Percentiles rank a stretch among this genome's conserved stretches.
Conservation (phyloP, 2,888 invertebrate species). For the Phorcus lineatus region DNA sequence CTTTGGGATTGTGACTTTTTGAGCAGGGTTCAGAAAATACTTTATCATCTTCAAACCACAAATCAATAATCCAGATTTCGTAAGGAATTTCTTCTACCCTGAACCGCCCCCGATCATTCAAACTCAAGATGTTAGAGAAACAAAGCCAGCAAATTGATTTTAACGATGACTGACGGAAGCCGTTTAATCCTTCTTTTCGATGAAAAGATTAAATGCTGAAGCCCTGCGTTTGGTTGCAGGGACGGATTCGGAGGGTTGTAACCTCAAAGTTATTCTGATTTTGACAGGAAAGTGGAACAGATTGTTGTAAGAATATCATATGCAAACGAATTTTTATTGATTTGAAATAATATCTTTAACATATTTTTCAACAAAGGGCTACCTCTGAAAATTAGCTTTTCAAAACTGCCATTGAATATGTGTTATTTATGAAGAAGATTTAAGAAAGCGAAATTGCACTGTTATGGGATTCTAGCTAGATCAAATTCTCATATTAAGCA, state of each 20-base stretch:
- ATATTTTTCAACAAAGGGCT: too few species aligned
- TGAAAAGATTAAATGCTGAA: background rate
- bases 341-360: too few species aligned
- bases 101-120: background rate
- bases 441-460: too few species aligned
- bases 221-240: background rate
- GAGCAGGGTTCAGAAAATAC: background rate
- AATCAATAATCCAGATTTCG: background rate
- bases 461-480: too few species aligned
- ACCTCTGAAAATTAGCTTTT: too few species aligned
- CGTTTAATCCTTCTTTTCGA: background rate
- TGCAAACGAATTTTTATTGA: too few species aligned
- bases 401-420: too few species aligned
- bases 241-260: background rate
- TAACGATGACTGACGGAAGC: background rate
- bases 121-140: background rate
- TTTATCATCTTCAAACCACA: background rate
- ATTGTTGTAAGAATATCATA: too few species aligned
- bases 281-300: background rate
- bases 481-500: too few species aligned
- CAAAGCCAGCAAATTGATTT: constrained; percentile 7
- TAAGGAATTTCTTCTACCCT: background rate
- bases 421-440: too few species aligned
- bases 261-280: background rate
- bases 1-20: background rate